Percentiles rank a stretch among this genome's conserved stretches.
Evolutionary conservation across 2,797 vertebrate genomes (phyloP).

Genomic region (Cuculus canorus): DNA sequence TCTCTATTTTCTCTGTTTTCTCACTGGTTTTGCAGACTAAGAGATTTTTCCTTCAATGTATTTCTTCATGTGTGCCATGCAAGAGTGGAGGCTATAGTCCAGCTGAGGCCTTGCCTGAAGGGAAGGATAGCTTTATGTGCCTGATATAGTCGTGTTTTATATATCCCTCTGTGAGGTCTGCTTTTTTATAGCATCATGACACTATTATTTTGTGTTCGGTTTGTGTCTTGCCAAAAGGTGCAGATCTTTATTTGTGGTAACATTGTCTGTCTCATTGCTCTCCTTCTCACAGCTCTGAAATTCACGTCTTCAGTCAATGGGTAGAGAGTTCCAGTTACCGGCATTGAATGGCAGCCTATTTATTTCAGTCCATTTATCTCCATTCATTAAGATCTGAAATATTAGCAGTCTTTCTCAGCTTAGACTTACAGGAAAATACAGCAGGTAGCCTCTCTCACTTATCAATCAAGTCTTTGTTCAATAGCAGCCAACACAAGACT

Average conservation of each 20-base stretch:
- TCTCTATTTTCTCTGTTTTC: background rate
- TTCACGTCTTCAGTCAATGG: background rate
- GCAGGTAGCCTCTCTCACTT: background rate
- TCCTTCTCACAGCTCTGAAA: fast-evolving
- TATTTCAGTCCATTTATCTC: background rate
- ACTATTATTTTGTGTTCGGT: background rate
- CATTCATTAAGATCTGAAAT: background rate
- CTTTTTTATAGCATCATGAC: background rate
- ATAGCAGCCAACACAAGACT: background rate
- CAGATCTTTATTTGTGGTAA: background rate
- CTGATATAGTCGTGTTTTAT: background rate
- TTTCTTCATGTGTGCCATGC: background rate
- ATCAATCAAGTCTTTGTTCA: background rate
- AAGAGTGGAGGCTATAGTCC: background rate
- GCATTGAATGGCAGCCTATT: background rate
- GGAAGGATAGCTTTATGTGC: background rate
- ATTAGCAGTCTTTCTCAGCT: background rate
- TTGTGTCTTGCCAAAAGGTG: background rate
- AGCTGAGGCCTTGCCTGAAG: background rate
- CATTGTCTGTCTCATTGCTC: background rate
- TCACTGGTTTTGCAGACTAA: background rate
- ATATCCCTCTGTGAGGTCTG: background rate
- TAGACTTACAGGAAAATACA: background rate
- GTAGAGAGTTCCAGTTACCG: background rate
- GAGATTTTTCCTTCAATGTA: background rate